These are phyloP conservation scores for Struthidea cinerea DNA, from an alignment of 2,113 vertebrate species.

Conservation along the genomic window DNA sequence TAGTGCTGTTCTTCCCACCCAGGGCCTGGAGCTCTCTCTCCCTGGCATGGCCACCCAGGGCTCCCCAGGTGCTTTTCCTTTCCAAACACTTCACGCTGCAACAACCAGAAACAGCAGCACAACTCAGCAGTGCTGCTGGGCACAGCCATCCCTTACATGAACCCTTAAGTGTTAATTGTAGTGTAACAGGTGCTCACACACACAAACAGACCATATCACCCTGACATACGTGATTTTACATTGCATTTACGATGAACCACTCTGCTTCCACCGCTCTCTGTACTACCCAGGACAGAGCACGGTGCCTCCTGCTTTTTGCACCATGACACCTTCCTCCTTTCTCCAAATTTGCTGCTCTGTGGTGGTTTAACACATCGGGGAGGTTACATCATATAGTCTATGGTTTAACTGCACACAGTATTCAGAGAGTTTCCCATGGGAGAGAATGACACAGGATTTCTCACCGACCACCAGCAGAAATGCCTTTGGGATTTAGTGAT, in stretches of 20 bases:
- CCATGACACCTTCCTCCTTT: fast-evolving
- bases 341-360: background rate
- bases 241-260: fast-evolving
- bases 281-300: too few species aligned
- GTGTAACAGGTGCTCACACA: background rate
- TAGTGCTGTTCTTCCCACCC: background rate
- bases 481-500: background rate
- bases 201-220: fast-evolving
- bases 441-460: background rate
- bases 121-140: too few species aligned
- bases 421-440: background rate
- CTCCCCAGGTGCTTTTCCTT: background rate
- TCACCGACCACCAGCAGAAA: background rate
- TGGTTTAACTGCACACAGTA: fast-evolving
- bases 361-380: background rate
- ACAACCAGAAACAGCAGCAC: fast-evolving
- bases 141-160: background rate
- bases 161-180: fast-evolving
- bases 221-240: fast-evolving
- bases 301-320: background rate
- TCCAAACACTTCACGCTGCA: background rate
- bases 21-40: background rate
- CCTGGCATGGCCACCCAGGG: background rate
- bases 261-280: fast-evolving
- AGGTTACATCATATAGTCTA: background rate